Evolutionary conservation across 2,888 invertebrate genomes (phyloP), one percentile per base, ranked within the genome.

Genomic region (Drosophila vallismaia): DNA sequence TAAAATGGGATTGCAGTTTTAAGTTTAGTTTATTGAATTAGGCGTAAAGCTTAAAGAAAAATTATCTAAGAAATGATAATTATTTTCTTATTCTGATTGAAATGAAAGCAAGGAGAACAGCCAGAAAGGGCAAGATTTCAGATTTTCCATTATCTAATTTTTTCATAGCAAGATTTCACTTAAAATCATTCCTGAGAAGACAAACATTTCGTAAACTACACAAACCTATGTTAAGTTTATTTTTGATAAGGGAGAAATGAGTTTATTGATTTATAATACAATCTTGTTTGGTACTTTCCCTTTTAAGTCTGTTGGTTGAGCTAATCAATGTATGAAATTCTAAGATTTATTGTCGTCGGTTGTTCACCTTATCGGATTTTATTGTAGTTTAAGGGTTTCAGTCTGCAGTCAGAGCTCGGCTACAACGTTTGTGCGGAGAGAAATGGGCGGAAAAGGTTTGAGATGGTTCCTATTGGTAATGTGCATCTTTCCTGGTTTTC

Each of bases 401-500:
- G 51, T 51, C 29, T 51, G 24, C 0, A 5, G 3, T 12, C 6
- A 7, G 50, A 12, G n/a, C 8, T 44, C 5, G 19, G 14, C 7
- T 8, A 5, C 4, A 8, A 9, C 24, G 5, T 14, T n/a, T 8
- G 24, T 1, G 1, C n/a, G 3, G 26, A 5, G 10, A 8, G 50
- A 10, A 10, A 64, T 64, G 64, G 29, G 10, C 7, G 19, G 19
- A 19, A 19, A 1, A 19, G 1, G 3, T 19, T n/a, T n/a, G 5
- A 45, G 14, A 3, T 46, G n/a, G n/a, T 4, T 51, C 4, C 9
- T 4, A 1, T 3, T 64, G n/a, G 1, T 46, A 7, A 3, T 66
- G 9, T 19, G 10, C 0, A 4, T 64, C 4, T 24, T 73, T n/a
- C 69, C 80, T 4, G 42, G 33, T 28, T 26, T 46, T 2, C 3